Base-by-base conservation (phyloP, 2,113 vertebrate species). In the Centropristis striata region DNA sequence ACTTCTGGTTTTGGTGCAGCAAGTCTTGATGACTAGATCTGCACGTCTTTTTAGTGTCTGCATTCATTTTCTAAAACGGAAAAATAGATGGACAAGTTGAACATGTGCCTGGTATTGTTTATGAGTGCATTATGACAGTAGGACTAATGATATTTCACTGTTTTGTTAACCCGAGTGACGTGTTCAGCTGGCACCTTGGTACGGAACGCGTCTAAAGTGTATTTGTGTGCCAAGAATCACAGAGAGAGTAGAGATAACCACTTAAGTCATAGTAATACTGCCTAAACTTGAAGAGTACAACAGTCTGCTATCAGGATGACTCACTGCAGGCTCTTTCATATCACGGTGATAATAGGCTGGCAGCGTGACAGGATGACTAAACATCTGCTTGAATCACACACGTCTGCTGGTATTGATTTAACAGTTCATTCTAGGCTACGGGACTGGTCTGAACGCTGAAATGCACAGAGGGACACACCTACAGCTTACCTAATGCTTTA, bases 201-300 rank as follows among this genome's bases (percentile, higher is more conserved):
- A 58, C 53, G 85, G 86, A 64, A 25, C 58, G 14, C 81, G 75
- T 73, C 50, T 76, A 50, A 80, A 85, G 32, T 12, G 42, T 73
- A 75, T 81, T 57, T 71, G 42, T 32, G 61, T 79, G 92, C 91
- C 84, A 93, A 88, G 80, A 93, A 83, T 82, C 86, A 92, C 80
- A 92, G 75, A 76, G 44, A 46, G 64, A 55, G 76, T 8, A 27
- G 27, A 72, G 75, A 84, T 86, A 84, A 74, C 73, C 57, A 63
- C 81, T 79, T 75, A 27, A 80, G 44, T 74, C 23, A 27, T 46
- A 44, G 71, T 80, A 46, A 67, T 55, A 27, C 47, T 60, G 80
- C 80, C 49, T 70, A 21, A 75, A 67, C 82, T 36, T 46, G 71
- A 89, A 59, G 50, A 21, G 66, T 47, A 50, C 49, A 72, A 1